Evolutionary conservation across 2,888 invertebrate genomes (phyloP).

Genomic region (Idaea dimidiata): DNA sequence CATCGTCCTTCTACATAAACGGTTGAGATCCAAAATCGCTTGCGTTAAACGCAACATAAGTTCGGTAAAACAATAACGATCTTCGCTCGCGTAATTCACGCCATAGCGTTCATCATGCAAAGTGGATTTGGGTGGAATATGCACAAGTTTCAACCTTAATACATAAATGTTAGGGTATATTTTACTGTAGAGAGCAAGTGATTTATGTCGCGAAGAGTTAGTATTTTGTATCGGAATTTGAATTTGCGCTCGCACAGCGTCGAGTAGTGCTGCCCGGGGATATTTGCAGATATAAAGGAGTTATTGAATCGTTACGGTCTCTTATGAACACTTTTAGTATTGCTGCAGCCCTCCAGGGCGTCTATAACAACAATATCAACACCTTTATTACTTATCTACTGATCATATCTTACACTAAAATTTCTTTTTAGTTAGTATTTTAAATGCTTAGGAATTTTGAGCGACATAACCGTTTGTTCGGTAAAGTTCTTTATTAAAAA

Average conservation of each 20-base stretch:
- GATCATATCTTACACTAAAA: no score
- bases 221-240: slow-evolving; percentile 67
- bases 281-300: slow-evolving; percentile 16
- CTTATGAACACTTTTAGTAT: background rate
- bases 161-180: slow-evolving; percentile 15
- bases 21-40: slow-evolving; percentile 25
- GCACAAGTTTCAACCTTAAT: slow-evolving; percentile 32
- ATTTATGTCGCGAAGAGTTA: slow-evolving; percentile 61
- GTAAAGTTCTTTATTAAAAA: no score
- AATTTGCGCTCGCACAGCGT: slow-evolving; percentile 42
- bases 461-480: no score
- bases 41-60: background rate
- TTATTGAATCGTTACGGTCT: background rate
- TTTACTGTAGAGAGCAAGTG: slow-evolving; percentile 20
- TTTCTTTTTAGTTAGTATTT: no score
- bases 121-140: slow-evolving; percentile 41
- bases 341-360: no score
- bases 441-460: no score
- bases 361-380: no score
- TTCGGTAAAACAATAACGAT: slow-evolving; percentile 53
- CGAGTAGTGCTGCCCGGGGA: slow-evolving; percentile 27
- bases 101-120: slow-evolving; percentile 76
- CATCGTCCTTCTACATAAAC: slow-evolving; percentile 11
- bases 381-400: no score
- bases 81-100: slow-evolving; percentile 76